These are phyloP conservation scores for Taphrorychus bicolor DNA, from an alignment of 2,888 invertebrate genomes.

Conservation along the genomic window DNA sequence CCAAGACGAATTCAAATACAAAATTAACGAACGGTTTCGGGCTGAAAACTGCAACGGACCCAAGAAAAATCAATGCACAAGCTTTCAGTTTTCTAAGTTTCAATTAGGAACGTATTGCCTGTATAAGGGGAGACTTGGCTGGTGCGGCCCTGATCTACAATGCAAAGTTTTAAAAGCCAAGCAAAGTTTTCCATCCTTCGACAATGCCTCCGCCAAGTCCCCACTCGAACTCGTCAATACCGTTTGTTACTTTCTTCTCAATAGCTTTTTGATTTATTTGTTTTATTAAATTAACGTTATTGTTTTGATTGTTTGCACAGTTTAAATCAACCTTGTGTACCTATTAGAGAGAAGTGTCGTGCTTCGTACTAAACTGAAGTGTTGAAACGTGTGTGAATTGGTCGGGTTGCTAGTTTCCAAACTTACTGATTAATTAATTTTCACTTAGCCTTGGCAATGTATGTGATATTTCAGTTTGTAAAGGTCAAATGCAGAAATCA, in stretches of 20 bases:
- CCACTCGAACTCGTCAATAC: background rate
- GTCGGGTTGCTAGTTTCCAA: too few relatives aligned
- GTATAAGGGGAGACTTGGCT: constrained; percentile 23
- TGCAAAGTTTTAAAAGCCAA: constrained; percentile 6
- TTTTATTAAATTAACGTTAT: constrained; percentile 6
- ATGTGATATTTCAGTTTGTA: too few relatives aligned
- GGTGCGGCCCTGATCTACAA: constrained; percentile 2
- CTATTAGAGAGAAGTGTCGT: too few relatives aligned
- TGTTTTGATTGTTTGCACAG: too few relatives aligned
- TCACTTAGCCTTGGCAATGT: too few relatives aligned
- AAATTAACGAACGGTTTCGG: too few relatives aligned
- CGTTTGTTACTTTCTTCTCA: background rate
- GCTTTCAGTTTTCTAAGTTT: background rate
- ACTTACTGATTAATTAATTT: too few relatives aligned
- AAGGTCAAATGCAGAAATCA: too few relatives aligned
- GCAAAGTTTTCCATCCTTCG: constrained; percentile 23
- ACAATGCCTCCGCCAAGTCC: constrained; percentile 4
- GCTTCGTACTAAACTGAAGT: too few relatives aligned
- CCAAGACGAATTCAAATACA: too few relatives aligned
- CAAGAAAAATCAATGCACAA: constrained; percentile 10
- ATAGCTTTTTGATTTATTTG: background rate
- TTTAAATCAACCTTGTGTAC: too few relatives aligned
- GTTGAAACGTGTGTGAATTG: too few relatives aligned
- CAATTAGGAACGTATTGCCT: constrained; percentile 19
- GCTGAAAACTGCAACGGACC: background rate